phyloP scores from a whole-genome alignment of 2,113 vertebrate genomes.

The Pterocles gutturalis region DNA sequence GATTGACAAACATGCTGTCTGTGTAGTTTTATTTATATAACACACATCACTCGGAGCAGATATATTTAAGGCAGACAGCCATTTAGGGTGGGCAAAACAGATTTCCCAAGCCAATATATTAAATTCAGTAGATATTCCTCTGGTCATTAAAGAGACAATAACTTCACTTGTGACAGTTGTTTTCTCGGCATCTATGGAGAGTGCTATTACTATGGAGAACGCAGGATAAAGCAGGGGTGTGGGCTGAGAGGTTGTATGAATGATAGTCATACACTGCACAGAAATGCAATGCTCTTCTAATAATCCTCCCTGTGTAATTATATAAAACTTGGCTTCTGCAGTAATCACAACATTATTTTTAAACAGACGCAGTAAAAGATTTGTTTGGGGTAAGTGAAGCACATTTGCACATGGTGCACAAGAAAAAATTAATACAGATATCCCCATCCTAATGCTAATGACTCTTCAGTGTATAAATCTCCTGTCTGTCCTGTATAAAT shows the following conservation, averaged over 20 bases:
- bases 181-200: neutral
- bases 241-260: neutral
- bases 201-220: neutral
- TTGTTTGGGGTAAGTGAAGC: neutral
- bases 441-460: neutral
- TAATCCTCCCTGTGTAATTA: neutral
- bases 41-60: neutral
- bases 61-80: neutral
- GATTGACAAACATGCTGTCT: conserved; percentile 35
- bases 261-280: fast-evolving
- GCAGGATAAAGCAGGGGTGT: neutral
- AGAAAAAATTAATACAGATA: neutral
- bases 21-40: conserved; percentile 15
- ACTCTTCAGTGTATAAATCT: neutral
- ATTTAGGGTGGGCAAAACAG: neutral
- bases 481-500: neutral
- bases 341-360: neutral
- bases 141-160: neutral
- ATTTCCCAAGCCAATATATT: neutral
- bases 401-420: neutral
- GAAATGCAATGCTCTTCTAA: neutral
- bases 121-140: neutral
- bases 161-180: neutral
- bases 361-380: neutral
- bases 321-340: neutral